Evolutionary conservation across 35 echinoderm and acorn worm genomes (phyloP).

Genomic region (Nesometra sesokonis): DNA sequence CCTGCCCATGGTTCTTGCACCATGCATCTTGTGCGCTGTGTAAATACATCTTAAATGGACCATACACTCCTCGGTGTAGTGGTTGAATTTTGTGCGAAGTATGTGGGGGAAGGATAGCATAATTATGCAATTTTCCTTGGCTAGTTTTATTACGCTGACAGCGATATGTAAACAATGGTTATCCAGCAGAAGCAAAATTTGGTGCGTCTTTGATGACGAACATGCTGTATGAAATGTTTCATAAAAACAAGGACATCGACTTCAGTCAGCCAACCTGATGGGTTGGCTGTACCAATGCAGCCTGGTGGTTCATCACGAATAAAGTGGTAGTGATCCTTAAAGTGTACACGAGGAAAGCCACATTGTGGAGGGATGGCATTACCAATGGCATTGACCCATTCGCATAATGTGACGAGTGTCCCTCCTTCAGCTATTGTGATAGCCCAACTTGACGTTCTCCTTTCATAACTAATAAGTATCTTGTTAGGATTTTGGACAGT

Average conservation of each 20-base stretch:
- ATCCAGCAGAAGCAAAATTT: neutral
- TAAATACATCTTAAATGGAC: neutral
- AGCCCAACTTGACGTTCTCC: too few relatives aligned
- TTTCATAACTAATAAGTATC: too few relatives aligned
- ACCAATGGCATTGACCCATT: too few relatives aligned
- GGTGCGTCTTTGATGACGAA: neutral
- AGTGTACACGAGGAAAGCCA: neutral
- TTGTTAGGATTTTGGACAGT: too few relatives aligned
- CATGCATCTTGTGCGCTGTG: neutral
- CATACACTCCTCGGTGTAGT: neutral
- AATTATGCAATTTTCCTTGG: neutral
- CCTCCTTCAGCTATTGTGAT: too few relatives aligned
- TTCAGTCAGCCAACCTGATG: constrained; percentile 24
- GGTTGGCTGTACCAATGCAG: neutral
- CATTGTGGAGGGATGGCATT: too few relatives aligned
- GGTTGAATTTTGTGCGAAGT: neutral
- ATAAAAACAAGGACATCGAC: constrained; percentile 7
- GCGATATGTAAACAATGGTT: neutral
- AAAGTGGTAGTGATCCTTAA: constrained; percentile 18
- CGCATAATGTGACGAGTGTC: too few relatives aligned
- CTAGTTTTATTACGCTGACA: neutral
- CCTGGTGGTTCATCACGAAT: constrained; percentile 9
- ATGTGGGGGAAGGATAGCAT: constrained; percentile 2
- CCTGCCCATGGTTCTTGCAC: neutral
- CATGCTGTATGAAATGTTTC: neutral